Percentiles rank a stretch among this genome's conserved stretches.
phyloP scores from a whole-genome alignment of 35 echinoderm and acorn worm species.

The Strongylocentrotus purpuratus region DNA sequence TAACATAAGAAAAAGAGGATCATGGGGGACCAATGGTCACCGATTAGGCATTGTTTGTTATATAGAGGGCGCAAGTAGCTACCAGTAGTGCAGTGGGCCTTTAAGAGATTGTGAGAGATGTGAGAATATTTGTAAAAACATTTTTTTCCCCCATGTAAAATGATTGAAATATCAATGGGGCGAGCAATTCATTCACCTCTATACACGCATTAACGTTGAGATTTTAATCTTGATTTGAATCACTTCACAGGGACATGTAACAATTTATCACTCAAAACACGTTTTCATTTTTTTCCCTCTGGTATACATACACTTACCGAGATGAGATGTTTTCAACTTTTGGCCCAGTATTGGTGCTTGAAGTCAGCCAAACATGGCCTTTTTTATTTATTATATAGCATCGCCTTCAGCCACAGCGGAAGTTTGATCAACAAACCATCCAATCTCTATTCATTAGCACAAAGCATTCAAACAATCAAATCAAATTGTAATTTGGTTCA shows the following conservation, averaged over 20 bases:
- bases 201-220: not conserved
- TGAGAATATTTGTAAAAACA: not conserved
- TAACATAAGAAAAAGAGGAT: too few species aligned
- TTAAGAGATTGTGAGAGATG: not conserved
- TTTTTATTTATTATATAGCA: not conserved
- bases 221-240: slow-evolving; percentile 6
- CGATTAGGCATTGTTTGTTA: too few species aligned
- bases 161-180: not conserved
- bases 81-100: too few species aligned
- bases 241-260: not conserved
- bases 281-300: not conserved
- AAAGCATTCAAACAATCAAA: not conserved
- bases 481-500: slow-evolving; percentile 1
- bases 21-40: too few species aligned
- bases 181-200: not conserved
- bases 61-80: too few species aligned
- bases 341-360: not conserved
- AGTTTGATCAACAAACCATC: slow-evolving; percentile 17
- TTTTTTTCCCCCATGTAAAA: not conserved
- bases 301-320: too few species aligned
- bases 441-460: slow-evolving; percentile 12
- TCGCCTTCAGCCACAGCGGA: not conserved
- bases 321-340: not conserved
- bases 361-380: not conserved
- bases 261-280: not conserved